Evolutionary conservation across 2,797 vertebrate species (phyloP).

Genomic region (Phaenicophaeus curvirostris): DNA sequence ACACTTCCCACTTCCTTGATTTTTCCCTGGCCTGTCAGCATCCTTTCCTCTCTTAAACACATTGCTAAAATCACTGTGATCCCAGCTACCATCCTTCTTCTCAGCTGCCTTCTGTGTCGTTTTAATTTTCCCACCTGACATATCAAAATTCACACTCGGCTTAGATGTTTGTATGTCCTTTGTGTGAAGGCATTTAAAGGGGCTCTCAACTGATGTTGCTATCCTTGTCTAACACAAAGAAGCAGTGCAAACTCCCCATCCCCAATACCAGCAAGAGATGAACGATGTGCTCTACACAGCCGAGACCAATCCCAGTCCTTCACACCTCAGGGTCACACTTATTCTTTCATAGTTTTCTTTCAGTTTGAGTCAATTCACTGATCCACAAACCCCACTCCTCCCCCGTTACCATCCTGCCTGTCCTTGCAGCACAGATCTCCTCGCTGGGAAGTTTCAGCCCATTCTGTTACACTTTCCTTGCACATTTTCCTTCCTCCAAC

Average conservation of each 20-base stretch:
- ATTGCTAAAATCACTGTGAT: not conserved
- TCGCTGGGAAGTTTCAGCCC: not conserved
- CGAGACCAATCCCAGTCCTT: not conserved
- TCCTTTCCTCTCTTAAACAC: not conserved
- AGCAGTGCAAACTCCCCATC: not conserved
- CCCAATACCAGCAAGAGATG: fast-evolving
- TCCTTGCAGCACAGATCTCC: not conserved
- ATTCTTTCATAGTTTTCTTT: not conserved
- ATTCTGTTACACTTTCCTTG: not conserved
- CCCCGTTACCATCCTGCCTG: fast-evolving
- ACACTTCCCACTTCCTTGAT: not conserved
- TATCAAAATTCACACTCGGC: not conserved
- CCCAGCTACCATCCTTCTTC: not conserved
- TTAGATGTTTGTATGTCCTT: not conserved
- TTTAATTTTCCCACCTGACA: not conserved
- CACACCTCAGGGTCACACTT: not conserved
- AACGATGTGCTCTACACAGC: not conserved
- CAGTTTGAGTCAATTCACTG: not conserved
- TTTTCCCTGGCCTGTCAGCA: not conserved
- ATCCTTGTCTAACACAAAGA: not conserved
- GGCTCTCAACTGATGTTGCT: not conserved
- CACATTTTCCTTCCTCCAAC: not conserved
- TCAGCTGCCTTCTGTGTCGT: not conserved
- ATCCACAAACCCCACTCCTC: not conserved
- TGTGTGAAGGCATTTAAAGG: not conserved